Conservation (phyloP, 2,797 vertebrate genomes). For the Gymnodraco acuticeps region DNA sequence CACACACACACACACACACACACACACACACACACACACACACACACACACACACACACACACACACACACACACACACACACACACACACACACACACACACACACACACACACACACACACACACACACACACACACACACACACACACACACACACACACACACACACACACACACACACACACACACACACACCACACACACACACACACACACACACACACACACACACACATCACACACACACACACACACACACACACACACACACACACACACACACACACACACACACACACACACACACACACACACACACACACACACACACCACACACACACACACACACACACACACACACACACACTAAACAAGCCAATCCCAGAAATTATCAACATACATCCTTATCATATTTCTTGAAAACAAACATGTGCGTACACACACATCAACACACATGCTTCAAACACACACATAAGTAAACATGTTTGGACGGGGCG, state of each 20-base stretch:
- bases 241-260: constrained; percentile 43
- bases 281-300: constrained; percentile 33
- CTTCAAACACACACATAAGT: constrained; percentile 31
- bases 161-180: constrained; percentile 4
- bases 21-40: constrained; percentile 31
- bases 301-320: constrained; percentile 40
- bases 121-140: constrained; percentile 30
- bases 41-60: constrained; percentile 31
- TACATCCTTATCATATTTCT: too few species aligned
- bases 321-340: constrained; percentile 38
- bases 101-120: constrained; percentile 30
- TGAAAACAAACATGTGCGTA: constrained; percentile 41
- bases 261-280: constrained; percentile 27
- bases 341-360: constrained; percentile 2
- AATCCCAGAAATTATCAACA: too few species aligned
- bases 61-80: constrained; percentile 33
- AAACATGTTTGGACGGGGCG: constrained; percentile 36
- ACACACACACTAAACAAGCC: constrained; percentile 57
- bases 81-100: background rate
- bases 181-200: constrained; percentile 27
- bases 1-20: constrained; percentile 10
- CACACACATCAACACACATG: constrained; percentile 43
- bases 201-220: constrained; percentile 40
- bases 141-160: constrained; percentile 33
- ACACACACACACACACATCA: constrained; percentile 43